phyloP scores from a whole-genome alignment of 2,113 vertebrate species.

The Eurypyga helias region DNA sequence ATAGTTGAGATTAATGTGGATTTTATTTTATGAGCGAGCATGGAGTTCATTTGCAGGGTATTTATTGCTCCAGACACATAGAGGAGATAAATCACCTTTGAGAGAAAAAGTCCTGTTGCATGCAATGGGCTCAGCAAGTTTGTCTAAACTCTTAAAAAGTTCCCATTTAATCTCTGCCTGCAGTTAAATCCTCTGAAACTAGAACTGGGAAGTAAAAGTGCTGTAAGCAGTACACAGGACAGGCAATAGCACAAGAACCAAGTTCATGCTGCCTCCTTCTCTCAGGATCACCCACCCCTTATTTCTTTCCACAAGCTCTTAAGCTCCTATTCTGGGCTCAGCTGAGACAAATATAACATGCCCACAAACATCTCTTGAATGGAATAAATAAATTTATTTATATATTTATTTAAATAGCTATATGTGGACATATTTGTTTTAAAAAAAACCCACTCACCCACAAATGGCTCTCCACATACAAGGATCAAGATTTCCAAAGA shows the following conservation, averaged over 20 bases:
- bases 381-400: neutral
- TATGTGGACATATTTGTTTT: neutral
- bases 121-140: neutral
- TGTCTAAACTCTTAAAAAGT: neutral
- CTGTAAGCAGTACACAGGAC: neutral
- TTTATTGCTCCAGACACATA: slow-evolving; percentile 9
- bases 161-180: neutral
- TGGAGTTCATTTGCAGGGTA: neutral
- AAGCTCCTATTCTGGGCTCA: neutral
- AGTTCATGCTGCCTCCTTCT: neutral
- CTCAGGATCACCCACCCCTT: neutral
- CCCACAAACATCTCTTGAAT: neutral
- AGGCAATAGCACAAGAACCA: neutral
- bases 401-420: neutral
- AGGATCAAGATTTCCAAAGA: neutral
- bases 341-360: neutral
- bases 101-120: neutral
- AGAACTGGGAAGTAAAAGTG: neutral
- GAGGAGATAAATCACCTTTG: slow-evolving; percentile 1
- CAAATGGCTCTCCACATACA: neutral
- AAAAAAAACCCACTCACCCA: neutral
- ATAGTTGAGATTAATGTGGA: slow-evolving; percentile 37
- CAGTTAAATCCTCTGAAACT: neutral
- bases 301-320: neutral
- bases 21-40: slow-evolving; percentile 1